These are phyloP conservation scores for Corapipo altera DNA, from an alignment of 2,113 vertebrate species.

Conservation along the genomic window DNA sequence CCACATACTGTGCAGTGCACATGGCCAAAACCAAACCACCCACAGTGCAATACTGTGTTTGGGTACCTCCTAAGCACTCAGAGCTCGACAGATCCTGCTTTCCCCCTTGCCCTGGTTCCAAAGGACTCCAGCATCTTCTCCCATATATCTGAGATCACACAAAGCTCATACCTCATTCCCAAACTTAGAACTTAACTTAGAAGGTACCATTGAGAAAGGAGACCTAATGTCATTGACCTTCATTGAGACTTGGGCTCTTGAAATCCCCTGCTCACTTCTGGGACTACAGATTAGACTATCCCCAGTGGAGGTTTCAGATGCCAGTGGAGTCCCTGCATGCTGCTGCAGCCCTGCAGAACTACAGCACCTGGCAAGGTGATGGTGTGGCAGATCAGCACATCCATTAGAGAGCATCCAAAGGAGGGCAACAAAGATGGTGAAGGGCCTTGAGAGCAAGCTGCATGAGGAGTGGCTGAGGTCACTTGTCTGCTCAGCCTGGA, in stretches of 20 bases:
- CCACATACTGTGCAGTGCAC: background rate
- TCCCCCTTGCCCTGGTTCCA: background rate
- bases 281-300: background rate
- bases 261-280: background rate
- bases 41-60: background rate
- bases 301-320: accelerated
- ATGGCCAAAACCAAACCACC: accelerated
- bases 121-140: background rate
- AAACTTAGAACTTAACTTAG: background rate
- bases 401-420: background rate
- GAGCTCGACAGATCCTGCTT: background rate
- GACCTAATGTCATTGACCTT: background rate
- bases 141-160: background rate
- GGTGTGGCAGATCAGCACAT: background rate
- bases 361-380: background rate
- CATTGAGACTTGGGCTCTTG: background rate
- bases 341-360: background rate
- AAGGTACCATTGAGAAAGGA: background rate
- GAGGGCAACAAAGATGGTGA: background rate
- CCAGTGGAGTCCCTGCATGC: background rate
- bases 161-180: background rate
- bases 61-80: background rate
- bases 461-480: background rate
- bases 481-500: background rate
- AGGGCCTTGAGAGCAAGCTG: background rate